Evolutionary conservation across 2,888 invertebrate species (phyloP).

Genomic region (Halictus quadricinctus): DNA sequence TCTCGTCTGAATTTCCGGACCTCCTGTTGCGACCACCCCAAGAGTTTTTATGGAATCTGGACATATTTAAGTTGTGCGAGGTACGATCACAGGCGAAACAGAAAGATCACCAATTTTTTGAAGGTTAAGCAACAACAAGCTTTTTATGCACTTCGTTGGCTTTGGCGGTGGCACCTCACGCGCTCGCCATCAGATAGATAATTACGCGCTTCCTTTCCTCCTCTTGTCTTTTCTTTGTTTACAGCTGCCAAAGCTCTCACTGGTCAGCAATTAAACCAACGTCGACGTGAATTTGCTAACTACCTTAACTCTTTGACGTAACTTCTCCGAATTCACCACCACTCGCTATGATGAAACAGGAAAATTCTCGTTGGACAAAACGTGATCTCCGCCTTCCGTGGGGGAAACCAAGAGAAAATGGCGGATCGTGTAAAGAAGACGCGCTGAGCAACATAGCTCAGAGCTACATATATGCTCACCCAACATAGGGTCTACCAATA

Average conservation of each 20-base stretch:
- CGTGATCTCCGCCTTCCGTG: not conserved
- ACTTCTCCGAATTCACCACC: not conserved
- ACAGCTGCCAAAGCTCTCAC: not conserved
- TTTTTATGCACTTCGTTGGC: not conserved
- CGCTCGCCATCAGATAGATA: not conserved
- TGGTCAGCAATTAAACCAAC: not conserved
- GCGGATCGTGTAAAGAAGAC: not conserved
- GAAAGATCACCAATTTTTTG: slow-evolving; percentile 14
- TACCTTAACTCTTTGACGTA: not conserved
- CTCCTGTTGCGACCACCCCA: slow-evolving; percentile 64
- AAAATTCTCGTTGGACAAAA: not conserved
- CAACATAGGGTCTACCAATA: too few species aligned
- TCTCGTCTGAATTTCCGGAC: slow-evolving; percentile 57
- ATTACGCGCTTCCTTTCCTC: not conserved
- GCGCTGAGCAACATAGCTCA: too few species aligned
- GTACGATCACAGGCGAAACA: slow-evolving; percentile 28
- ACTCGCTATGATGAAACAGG: not conserved
- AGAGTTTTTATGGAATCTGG: slow-evolving; percentile 68
- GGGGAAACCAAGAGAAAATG: slow-evolving; percentile 23
- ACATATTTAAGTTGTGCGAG: slow-evolving; percentile 64
- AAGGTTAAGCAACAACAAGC: slow-evolving; percentile 27
- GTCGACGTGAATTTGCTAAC: not conserved
- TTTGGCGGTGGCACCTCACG: not conserved
- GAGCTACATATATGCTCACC: too few species aligned
- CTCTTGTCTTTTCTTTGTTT: not conserved